phyloP scores from a whole-genome alignment of 2,888 invertebrate genomes.

The Tolmerus cingulatus region DNA sequence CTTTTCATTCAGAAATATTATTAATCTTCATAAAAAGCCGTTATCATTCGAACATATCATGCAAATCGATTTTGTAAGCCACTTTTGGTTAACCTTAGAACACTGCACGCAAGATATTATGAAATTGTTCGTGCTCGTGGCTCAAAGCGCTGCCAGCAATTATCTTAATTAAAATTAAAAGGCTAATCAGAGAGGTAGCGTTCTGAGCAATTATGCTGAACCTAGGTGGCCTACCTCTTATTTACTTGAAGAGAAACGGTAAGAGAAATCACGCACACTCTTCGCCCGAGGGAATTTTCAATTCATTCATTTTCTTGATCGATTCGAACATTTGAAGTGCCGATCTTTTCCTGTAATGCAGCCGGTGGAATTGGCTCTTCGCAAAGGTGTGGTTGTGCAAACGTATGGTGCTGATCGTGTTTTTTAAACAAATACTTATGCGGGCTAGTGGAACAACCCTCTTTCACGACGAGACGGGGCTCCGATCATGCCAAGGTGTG shows the following conservation, averaged over 20 bases:
- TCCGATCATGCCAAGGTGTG: neutral
- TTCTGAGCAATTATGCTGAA: neutral
- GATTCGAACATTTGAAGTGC: neutral
- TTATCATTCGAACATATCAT: neutral
- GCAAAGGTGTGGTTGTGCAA: neutral
- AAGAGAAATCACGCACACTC: neutral
- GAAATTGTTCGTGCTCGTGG: neutral
- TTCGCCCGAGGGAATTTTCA: neutral
- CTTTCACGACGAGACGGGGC: neutral
- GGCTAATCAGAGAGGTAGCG: neutral
- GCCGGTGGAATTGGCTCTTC: neutral
- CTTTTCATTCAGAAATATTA: neutral
- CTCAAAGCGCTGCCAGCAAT: neutral
- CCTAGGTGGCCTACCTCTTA: neutral
- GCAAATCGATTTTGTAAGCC: neutral
- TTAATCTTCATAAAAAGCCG: neutral
- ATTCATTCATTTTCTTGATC: neutral
- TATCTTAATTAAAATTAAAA: neutral
- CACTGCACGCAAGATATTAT: neutral
- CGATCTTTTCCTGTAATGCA: neutral
- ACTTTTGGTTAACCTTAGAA: neutral
- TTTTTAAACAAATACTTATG: neutral
- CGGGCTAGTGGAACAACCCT: neutral
- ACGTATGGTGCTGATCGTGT: neutral
- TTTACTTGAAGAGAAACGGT: neutral